These are phyloP conservation scores for Caenorhabditis sp. DNA, from an alignment of 2,888 invertebrate species.

Conservation along the genomic window DNA sequence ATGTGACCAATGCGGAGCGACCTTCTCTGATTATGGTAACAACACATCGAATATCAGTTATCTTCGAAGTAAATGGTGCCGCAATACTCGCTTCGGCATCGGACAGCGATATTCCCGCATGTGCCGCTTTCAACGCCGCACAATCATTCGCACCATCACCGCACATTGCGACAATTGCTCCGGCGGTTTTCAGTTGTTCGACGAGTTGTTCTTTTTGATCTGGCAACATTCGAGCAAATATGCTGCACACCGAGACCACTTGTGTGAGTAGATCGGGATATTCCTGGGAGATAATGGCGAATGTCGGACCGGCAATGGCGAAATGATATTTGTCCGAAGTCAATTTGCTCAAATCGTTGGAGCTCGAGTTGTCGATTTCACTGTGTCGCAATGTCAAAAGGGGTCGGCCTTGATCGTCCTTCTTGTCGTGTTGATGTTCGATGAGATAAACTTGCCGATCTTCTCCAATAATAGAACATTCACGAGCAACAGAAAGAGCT, in stretches of 20 bases:
- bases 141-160: constrained; percentile 75
- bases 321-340: constrained; percentile 57
- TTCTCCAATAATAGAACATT: constrained; percentile 77
- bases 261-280: constrained; percentile 67
- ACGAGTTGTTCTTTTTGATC: constrained; percentile 80
- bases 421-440: constrained; percentile 42
- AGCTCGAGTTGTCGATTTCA: constrained; percentile 1
- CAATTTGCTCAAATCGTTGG: constrained; percentile 33
- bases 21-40: constrained; percentile 73
- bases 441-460: constrained; percentile 62
- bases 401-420: constrained; percentile 40
- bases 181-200: constrained; percentile 56
- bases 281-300: constrained; percentile 61
- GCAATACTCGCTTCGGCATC: constrained; percentile 77
- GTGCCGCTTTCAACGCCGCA: constrained; percentile 72
- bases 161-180: constrained; percentile 73
- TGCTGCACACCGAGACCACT: constrained; percentile 68
- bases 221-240: constrained; percentile 73
- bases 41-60: constrained; percentile 68
- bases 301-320: constrained; percentile 64
- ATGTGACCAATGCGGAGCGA: constrained; percentile 90
- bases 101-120: constrained; percentile 72
- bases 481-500: constrained; percentile 87
- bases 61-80: constrained; percentile 78
- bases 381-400: constrained; percentile 22